Evolutionary conservation across 2,888 invertebrate species (phyloP), one percentile per base, ranked within the genome.

Genomic region (Caenorhabditis zanzibari): DNA sequence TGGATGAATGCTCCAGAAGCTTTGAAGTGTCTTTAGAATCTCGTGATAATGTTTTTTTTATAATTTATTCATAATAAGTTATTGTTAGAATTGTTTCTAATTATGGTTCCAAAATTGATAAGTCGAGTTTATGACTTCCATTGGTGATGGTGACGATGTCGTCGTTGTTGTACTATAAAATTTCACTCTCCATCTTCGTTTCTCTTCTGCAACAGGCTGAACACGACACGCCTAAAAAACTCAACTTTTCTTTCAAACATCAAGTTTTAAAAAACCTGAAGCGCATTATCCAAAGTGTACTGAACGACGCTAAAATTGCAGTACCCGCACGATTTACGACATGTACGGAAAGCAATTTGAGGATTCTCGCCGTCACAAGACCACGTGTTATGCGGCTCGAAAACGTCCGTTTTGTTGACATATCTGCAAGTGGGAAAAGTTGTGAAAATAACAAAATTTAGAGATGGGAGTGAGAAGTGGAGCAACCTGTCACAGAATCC

Each of bases 371-470:
- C 89, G 59, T 88, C 87, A 79, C 90, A 90, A n/a, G 81, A 81
- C 88, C 89, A 88, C 38, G 86, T 81, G 63, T 82, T 85, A 44
- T 83, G 84, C 1, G 86, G 85, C 79, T 86, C 85, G 73, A 89
- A 90, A n/a, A 89, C 86, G 77, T 89, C 90, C 16, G 88, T 90
- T 56, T 85, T 73, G 77, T 90, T 89, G 35, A 89, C 89, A 75
- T 88, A 89, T 81, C 88, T 86, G 56, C 38, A 84, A 81, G 47
- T 76, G 28, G 19, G 7, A 19, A 24, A 32, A 7, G 12, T 56
- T 64, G 16, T n/a, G 52, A 69, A 54, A 49, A 52, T 47, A 41
- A 35, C 22, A 24, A 19, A 10, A 64, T 38, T 19, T 26, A 5
- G 22, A 9, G 19, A 24, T 35, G 14, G 24, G 41, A 7, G 19